These are phyloP conservation scores for Drosophila kuntzei DNA, from an alignment of 2,888 invertebrate species.

Conservation along the genomic window DNA sequence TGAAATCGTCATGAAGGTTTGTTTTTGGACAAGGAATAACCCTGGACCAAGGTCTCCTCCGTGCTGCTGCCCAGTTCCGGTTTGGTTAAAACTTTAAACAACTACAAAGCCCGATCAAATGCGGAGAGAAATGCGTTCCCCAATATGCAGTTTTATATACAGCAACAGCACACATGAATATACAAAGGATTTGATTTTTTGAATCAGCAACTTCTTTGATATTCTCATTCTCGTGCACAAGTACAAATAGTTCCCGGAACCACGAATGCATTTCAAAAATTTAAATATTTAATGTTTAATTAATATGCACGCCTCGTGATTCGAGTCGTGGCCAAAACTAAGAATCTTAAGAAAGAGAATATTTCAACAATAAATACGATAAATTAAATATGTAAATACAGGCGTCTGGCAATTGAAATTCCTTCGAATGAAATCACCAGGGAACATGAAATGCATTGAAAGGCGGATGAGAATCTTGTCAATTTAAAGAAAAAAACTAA, in stretches of 20 bases:
- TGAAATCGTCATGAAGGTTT: constrained; percentile 5
- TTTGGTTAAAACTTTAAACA: constrained; percentile 5
- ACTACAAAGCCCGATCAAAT: constrained; percentile 4
- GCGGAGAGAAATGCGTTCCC: constrained; percentile 19
- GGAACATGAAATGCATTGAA: constrained; percentile 1
- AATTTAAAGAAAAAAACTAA: neutral
- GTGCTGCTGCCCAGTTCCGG: constrained; percentile 41
- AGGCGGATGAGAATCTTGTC: neutral
- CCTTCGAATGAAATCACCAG: constrained; percentile 5
- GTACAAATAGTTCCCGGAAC: constrained; percentile 64
- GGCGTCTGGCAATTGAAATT: constrained; percentile 16
- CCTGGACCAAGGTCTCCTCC: constrained; percentile 15
- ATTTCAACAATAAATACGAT: constrained; percentile 57
- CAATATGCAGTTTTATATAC: constrained; percentile 54
- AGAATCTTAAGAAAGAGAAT: neutral
- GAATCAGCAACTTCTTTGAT: constrained; percentile 28
- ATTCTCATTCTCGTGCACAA: constrained; percentile 26
- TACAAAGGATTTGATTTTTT: constrained; percentile 31
- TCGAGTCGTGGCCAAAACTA: neutral
- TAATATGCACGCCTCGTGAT: constrained; percentile 39
- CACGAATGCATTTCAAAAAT: constrained; percentile 42
- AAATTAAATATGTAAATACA: constrained; percentile 25
- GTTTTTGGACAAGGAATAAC: neutral
- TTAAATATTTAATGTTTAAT: constrained; percentile 66
- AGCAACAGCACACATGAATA: constrained; percentile 21